Conservation (phyloP, 2,113 vertebrate genomes). For the Protobothrops flavoviridis region DNA sequence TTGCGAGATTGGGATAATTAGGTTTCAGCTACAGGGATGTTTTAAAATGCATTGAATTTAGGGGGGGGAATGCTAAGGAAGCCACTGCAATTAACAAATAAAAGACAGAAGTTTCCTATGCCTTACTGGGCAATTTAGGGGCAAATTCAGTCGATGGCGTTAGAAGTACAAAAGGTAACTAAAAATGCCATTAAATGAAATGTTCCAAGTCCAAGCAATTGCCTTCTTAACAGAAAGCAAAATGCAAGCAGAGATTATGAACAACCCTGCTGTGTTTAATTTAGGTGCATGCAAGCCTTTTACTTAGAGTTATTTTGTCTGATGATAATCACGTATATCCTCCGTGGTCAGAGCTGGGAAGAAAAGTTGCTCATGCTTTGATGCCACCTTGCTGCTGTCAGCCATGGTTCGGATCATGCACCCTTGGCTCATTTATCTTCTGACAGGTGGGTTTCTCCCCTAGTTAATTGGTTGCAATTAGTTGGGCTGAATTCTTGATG, state of each 20-base stretch:
- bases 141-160: constrained; percentile 76
- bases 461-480: neutral
- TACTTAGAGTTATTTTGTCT: constrained; percentile 78
- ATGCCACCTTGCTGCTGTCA: constrained; percentile 73
- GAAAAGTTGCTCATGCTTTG: constrained; percentile 77
- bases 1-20: constrained; percentile 77
- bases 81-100: constrained; percentile 75
- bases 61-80: constrained; percentile 75
- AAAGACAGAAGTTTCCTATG: constrained; percentile 75
- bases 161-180: constrained; percentile 83
- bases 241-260: constrained; percentile 81
- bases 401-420: constrained; percentile 71
- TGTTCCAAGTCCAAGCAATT: constrained; percentile 83
- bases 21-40: constrained; percentile 75
- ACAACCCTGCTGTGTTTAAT: constrained; percentile 82
- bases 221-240: constrained; percentile 80
- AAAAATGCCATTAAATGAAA: constrained; percentile 85
- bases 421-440: constrained; percentile 73
- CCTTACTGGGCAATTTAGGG: constrained; percentile 74
- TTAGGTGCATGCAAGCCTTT: constrained; percentile 80
- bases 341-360: constrained; percentile 73
- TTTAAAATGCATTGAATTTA: constrained; percentile 79
- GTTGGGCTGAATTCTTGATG: neutral
- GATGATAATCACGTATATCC: constrained; percentile 76
- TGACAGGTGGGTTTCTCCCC: constrained; percentile 70